Percentiles rank a stretch among this genome's conserved stretches.
These are phyloP conservation scores for Shinisaurus crocodilurus DNA, from an alignment of 2,113 vertebrate genomes.

Conservation along the genomic window DNA sequence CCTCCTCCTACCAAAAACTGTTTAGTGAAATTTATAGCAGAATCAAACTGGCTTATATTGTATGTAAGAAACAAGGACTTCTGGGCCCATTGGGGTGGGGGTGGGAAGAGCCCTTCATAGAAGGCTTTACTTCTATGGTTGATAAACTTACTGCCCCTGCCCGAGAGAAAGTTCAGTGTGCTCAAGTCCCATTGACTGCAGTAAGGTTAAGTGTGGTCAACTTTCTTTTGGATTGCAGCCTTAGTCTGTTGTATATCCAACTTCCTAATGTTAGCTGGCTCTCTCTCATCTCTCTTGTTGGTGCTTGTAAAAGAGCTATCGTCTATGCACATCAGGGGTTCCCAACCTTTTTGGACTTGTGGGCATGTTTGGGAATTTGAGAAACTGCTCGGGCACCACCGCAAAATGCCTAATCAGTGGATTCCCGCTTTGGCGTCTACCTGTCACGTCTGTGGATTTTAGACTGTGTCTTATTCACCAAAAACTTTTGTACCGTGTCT, in stretches of 20 bases:
- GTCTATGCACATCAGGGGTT: no score
- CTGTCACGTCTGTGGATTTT: no score
- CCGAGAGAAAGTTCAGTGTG: not conserved
- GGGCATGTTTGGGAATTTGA: no score
- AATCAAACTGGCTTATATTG: not conserved
- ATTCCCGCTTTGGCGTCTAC: no score
- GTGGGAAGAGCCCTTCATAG: not conserved
- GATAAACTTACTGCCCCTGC: not conserved
- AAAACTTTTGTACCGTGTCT: no score
- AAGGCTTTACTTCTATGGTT: not conserved
- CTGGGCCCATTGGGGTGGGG: not conserved
- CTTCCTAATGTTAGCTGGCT: not conserved
- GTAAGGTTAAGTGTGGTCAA: not conserved
- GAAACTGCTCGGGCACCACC: no score
- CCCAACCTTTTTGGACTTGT: no score
- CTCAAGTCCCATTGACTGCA: not conserved
- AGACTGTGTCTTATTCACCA: no score
- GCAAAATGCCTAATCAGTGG: no score
- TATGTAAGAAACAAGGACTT: not conserved
- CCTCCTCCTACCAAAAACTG: not conserved
- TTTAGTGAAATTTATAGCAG: not conserved
- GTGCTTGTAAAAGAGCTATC: not conserved
- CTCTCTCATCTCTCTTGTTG: not conserved
- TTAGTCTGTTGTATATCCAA: not conserved
- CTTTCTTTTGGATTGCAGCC: not conserved